Percentiles rank a stretch among this genome's conserved stretches.
phyloP scores from a whole-genome alignment of 1,140 invertebrate species.

The Apocrypta bakeri region DNA sequence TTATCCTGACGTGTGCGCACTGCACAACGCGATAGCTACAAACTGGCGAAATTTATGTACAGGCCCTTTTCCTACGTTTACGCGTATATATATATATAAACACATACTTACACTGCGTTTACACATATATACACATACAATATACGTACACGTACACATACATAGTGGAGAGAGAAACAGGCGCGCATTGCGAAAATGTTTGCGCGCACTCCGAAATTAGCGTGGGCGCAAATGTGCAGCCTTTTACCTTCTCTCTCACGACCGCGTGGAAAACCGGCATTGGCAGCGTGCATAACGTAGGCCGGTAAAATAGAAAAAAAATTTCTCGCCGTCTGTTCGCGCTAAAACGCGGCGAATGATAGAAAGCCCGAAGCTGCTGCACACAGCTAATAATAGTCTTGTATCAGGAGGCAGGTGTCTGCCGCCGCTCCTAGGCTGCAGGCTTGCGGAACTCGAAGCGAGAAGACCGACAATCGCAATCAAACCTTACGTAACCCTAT shows the following conservation, averaged over 20 bases:
- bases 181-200: constrained; percentile 14
- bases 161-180: no score
- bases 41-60: background rate
- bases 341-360: background rate
- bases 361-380: constrained; percentile 22
- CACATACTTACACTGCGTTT: no score
- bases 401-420: background rate
- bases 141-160: no score
- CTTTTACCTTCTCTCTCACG: constrained; percentile 31
- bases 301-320: background rate
- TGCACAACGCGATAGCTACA: no score
- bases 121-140: no score
- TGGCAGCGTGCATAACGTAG: background rate
- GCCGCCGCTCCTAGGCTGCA: background rate
- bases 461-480: background rate
- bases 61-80: background rate
- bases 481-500: background rate
- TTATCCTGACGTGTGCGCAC: background rate
- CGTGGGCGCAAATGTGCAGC: constrained; percentile 27
- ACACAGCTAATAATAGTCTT: constrained; percentile 32
- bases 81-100: no score
- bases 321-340: no score
- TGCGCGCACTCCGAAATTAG: constrained; percentile 15
- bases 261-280: background rate
- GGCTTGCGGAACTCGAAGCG: background rate